phyloP scores from a whole-genome alignment of 2,888 invertebrate species.

The Petrolisthes manimaculis region DNA sequence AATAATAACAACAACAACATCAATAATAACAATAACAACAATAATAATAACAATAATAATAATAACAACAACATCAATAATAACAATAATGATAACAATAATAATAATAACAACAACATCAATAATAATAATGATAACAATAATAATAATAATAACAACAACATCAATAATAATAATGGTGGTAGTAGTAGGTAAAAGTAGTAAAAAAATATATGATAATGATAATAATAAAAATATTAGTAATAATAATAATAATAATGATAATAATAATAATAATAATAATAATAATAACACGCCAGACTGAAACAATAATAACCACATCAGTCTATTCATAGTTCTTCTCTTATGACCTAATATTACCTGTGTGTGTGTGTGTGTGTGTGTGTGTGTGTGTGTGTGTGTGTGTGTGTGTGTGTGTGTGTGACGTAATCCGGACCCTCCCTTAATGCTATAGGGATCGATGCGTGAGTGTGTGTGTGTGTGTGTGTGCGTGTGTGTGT shows the following conservation, averaged over 20 bases:
- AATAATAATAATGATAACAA: not conserved
- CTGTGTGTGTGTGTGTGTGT: constrained; percentile 5
- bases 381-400: constrained; percentile 1
- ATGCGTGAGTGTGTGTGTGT: no score
- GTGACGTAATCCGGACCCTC: no score
- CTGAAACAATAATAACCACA: no score
- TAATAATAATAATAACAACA: not conserved
- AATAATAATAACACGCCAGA: no score
- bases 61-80: not conserved
- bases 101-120: not conserved
- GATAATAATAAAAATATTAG: no score
- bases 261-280: no score
- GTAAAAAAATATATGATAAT: no score
- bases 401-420: not conserved
- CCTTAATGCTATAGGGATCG: no score
- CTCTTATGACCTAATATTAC: constrained; percentile 8
- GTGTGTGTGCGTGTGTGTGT: no score
- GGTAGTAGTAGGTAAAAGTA: no score
- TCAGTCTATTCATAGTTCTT: not conserved
- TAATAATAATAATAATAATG: no score
- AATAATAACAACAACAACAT: constrained; percentile 7
- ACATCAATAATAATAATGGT: no score
- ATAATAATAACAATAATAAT: not conserved
- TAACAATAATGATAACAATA: not conserved
- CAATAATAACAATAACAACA: not conserved